Conservation (phyloP, 2,888 invertebrate species). For the Ichneumon xanthorius region DNA sequence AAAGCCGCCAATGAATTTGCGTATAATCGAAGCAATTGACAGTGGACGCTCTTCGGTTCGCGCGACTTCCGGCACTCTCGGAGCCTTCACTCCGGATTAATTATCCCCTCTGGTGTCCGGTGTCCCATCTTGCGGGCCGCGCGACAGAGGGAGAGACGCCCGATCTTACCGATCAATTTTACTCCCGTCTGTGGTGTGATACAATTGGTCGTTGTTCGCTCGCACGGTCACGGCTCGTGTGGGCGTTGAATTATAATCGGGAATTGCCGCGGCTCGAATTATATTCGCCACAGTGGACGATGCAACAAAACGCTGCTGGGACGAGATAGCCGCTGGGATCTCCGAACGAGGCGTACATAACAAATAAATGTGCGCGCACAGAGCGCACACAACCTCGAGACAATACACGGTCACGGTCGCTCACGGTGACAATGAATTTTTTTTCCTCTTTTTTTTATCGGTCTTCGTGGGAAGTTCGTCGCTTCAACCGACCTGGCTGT, state of each 20-base stretch:
- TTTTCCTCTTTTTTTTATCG: constrained; percentile 27
- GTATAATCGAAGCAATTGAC: constrained; percentile 34
- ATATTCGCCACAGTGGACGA: background rate
- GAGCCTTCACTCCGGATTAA: constrained; percentile 12
- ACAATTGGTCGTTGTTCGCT: constrained; percentile 13
- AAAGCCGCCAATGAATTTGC: constrained; percentile 22
- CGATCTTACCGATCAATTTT: constrained; percentile 54
- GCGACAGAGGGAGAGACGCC: background rate
- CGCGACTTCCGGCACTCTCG: constrained; percentile 18
- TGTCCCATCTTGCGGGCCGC: background rate
- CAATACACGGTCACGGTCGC: constrained; percentile 59
- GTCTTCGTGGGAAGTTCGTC: constrained; percentile 57
- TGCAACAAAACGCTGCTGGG: background rate
- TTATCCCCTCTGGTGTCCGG: constrained; percentile 27
- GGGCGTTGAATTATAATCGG: constrained; percentile 64
- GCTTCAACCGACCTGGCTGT: constrained; percentile 28
- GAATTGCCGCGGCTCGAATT: constrained; percentile 17
- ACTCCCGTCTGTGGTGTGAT: constrained; percentile 17
- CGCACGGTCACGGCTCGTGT: constrained; percentile 51
- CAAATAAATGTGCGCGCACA: background rate
- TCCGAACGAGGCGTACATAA: constrained; percentile 3
- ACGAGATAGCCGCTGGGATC: constrained; percentile 1
- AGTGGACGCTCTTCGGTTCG: constrained; percentile 1
- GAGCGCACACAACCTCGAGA: background rate
- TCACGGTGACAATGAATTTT: constrained; percentile 64